phyloP scores from a whole-genome alignment of 2,797 vertebrate genomes.

The Otus scops region DNA sequence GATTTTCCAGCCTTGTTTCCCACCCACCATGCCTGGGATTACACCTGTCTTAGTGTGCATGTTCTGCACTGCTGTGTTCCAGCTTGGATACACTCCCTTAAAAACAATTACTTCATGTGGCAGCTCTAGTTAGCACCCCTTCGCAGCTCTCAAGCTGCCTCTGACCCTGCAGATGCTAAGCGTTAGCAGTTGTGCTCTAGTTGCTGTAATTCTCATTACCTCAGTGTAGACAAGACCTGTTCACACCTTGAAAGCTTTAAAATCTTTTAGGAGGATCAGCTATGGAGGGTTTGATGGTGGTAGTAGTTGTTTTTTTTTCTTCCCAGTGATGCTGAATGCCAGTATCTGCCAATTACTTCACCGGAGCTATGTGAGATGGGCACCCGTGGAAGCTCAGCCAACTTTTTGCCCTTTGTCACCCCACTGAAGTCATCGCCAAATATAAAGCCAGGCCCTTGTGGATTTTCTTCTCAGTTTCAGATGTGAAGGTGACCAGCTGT shows the following conservation, averaged over 20 bases:
- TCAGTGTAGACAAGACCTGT: constrained; percentile 26
- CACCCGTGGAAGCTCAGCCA: background rate
- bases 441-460: background rate
- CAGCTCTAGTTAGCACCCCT: background rate
- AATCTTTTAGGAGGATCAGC: background rate
- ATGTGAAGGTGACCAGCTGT: constrained; percentile 40
- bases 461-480: constrained; percentile 43
- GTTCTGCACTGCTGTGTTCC: constrained; percentile 14
- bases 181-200: constrained; percentile 6
- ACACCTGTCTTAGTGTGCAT: constrained; percentile 45
- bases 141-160: background rate
- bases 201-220: constrained; percentile 35
- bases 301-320: background rate
- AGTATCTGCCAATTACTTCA: background rate
- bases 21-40: constrained; percentile 41
- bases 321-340: background rate
- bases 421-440: background rate
- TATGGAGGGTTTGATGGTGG: background rate
- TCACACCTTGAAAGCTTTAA: constrained; percentile 26
- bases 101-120: constrained; percentile 53
- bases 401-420: constrained; percentile 1
- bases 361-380: background rate
- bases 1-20: constrained; percentile 27
- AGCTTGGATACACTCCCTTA: constrained; percentile 54
- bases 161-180: constrained; percentile 23